Evolutionary conservation across 2,888 invertebrate genomes (phyloP).

Genomic region (Hermaeophaga mercurialis): DNA sequence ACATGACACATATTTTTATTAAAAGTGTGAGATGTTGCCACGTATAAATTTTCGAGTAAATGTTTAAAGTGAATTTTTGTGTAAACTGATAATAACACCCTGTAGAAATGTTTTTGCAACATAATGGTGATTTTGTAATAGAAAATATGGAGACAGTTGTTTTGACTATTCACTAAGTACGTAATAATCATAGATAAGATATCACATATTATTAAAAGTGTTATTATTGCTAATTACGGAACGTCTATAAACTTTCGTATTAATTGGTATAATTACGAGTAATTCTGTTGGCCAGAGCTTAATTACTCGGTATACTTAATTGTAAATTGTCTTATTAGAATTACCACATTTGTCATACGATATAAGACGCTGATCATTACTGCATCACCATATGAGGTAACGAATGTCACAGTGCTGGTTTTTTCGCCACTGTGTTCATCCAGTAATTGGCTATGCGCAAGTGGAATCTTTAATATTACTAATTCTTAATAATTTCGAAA

Average conservation of each 20-base stretch:
- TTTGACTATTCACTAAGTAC: neutral
- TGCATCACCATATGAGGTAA: conserved; percentile 50
- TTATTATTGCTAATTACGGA: conserved; percentile 50
- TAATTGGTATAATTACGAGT: conserved; percentile 54
- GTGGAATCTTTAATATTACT: conserved; percentile 32
- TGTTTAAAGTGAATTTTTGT: too few relatives aligned
- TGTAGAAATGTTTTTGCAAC: too few relatives aligned
- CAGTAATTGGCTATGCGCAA: conserved; percentile 47
- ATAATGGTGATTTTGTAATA: too few relatives aligned
- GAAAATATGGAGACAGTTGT: too few relatives aligned
- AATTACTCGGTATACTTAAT: conserved; percentile 52
- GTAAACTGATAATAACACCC: too few relatives aligned
- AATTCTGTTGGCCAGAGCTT: conserved; percentile 49
- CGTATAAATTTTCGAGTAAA: too few relatives aligned
- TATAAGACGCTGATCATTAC: conserved; percentile 45
- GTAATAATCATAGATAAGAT: neutral
- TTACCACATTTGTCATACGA: conserved; percentile 52
- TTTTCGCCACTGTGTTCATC: conserved; percentile 47
- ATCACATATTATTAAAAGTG: conserved; percentile 27
- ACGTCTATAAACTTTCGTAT: conserved; percentile 49
- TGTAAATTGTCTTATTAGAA: conserved; percentile 53
- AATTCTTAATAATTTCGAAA: conserved; percentile 47
- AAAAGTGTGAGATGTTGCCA: too few relatives aligned
- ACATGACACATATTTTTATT: too few relatives aligned
- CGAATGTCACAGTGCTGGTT: conserved; percentile 48